Conservation (phyloP, 2,113 vertebrate genomes). For the Phocoena sinus region DNA sequence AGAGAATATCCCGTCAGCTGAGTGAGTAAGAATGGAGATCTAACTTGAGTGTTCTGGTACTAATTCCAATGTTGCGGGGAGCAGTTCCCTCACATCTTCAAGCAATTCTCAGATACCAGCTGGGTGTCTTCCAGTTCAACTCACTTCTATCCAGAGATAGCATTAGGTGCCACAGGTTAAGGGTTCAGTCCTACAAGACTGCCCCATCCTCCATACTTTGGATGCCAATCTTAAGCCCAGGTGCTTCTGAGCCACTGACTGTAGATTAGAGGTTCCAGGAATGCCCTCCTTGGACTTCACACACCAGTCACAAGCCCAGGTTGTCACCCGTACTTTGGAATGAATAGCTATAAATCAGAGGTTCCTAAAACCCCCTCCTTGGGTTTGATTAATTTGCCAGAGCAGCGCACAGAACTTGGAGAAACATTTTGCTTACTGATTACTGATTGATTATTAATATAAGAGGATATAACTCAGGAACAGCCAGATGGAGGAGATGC, state of each 20-base stretch:
- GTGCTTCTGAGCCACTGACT: background rate
- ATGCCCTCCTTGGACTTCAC: background rate
- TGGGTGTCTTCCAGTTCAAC: background rate
- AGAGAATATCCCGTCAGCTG: background rate
- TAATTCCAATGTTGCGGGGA: background rate
- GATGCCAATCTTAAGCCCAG: background rate
- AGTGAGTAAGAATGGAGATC: too few relatives aligned
- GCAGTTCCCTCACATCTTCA: background rate
- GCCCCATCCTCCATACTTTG: background rate
- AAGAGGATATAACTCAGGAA: background rate
- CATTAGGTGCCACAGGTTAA: background rate
- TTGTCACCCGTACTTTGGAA: background rate
- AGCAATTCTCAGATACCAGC: background rate
- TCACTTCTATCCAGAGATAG: background rate
- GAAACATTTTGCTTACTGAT: background rate
- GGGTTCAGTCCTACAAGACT: background rate
- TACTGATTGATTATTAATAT: background rate
- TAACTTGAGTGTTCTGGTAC: background rate
- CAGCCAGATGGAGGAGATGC: background rate
- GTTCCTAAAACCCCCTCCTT: background rate
- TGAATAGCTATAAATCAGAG: background rate
- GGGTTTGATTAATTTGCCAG: background rate
- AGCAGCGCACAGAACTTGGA: background rate
- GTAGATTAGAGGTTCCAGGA: background rate
- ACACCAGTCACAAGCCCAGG: background rate